Conservation (phyloP, 2,888 invertebrate species). For the Eupelmus urozonus region DNA sequence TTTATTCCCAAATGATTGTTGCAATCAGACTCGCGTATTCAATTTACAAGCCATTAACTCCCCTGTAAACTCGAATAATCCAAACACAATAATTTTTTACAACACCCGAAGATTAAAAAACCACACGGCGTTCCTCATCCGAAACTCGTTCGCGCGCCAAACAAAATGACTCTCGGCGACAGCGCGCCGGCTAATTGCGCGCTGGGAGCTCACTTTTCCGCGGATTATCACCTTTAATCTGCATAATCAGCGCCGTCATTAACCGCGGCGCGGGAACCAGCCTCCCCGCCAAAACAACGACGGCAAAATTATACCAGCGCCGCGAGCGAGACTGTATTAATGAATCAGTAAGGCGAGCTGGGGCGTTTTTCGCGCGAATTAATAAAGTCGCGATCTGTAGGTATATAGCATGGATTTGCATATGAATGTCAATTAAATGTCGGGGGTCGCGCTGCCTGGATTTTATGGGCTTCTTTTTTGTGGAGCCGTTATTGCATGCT, state of each 20-base stretch:
- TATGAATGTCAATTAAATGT: conserved; percentile 43
- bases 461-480: no score
- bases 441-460: neutral
- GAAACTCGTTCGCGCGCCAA: no score
- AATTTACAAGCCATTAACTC: no score
- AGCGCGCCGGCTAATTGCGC: neutral
- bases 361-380: conserved; percentile 4
- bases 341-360: neutral
- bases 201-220: neutral
- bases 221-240: conserved; percentile 23
- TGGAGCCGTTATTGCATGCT: neutral
- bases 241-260: conserved; percentile 7
- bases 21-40: no score
- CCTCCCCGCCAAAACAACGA: no score
- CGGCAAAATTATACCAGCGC: no score
- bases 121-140: no score
- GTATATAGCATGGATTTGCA: conserved; percentile 24
- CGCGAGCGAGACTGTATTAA: neutral
- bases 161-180: neutral
- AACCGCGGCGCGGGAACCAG: neutral
- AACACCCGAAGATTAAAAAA: no score
- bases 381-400: neutral
- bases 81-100: neutral
- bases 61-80: neutral
- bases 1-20: no score